Evolutionary conservation across 2,113 vertebrate species (phyloP).

Genomic region (Ciconia boyciana): DNA sequence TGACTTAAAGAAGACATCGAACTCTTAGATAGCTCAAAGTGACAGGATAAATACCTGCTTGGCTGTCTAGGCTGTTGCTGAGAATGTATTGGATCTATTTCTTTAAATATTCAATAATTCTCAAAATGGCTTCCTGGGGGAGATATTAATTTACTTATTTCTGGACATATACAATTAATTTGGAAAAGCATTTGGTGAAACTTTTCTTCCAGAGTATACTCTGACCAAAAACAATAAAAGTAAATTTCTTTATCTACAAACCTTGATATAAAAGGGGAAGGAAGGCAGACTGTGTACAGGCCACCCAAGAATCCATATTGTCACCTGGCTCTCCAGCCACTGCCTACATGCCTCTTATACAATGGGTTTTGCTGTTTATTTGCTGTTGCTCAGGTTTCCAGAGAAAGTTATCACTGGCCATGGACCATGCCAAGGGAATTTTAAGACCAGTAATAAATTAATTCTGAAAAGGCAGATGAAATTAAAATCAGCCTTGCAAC

Average conservation of each 20-base stretch:
- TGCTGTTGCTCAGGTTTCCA: not conserved
- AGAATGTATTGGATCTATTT: not conserved
- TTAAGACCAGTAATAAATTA: not conserved
- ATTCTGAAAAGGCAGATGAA: not conserved
- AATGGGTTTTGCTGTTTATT: not conserved
- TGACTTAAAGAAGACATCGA: not conserved
- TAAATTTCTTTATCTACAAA: not conserved
- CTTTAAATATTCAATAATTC: not conserved
- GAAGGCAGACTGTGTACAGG: not conserved
- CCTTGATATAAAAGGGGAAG: not conserved
- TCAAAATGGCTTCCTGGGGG: not conserved
- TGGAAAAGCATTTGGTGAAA: not conserved
- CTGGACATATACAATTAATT: not conserved
- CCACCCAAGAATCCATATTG: not conserved
- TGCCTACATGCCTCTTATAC: fast-evolving
- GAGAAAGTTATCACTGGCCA: not conserved
- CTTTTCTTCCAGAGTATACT: not conserved
- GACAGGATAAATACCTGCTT: not conserved
- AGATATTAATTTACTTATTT: not conserved
- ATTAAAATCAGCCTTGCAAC: not conserved
- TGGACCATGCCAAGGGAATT: not conserved
- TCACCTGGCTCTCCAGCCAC: not conserved
- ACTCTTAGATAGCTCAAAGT: not conserved
- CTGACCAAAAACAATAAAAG: not conserved
- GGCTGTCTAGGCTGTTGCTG: not conserved